Base-by-base conservation (phyloP, 2,888 invertebrate species). In the Pristionchus japonicus region DNA sequence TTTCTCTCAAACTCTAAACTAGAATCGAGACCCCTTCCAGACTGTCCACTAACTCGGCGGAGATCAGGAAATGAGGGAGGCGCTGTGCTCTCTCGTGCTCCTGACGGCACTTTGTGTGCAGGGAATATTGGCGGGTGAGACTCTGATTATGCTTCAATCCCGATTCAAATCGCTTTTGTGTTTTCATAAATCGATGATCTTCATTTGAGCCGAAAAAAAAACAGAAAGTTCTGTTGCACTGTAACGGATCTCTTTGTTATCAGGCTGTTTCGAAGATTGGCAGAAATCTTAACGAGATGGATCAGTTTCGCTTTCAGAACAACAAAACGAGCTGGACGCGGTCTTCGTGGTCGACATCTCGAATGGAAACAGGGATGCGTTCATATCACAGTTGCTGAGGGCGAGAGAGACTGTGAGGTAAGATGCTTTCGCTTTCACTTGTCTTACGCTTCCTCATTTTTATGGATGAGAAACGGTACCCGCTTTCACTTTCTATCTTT, bases 401-500 rank as follows among this genome's bases (percentile, higher is more conserved):
- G 87, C 87, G 27, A 87, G 87, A 27, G 87, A 87, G n/a, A 87
- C 87, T 6, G 61, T 47, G 13, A 77, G 87, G 87, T 80, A 9
- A 64, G 84, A n/a, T n/a, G 15, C 11, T 6, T 23, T 52, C 43
- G n/a, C 43, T 43, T 74, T 74, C 20, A 11, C 20, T 15, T 52
- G 27, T 20, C 27, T 61, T 61, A 11, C n/a, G 23, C 61, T n/a
- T n/a, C 27, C 61, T 61, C 61, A 11, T 61, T 61, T 7, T n/a
- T 61, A n/a, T 27, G 6, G 61, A n/a, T n/a, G n/a, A n/a, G n/a
- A n/a, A n/a, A n/a, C n/a, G n/a, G n/a, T 27, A 23, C 20, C 31
- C 27, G 15, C 6, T 67, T 67, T 31, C 67, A 67, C 27, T 34
- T 70, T 70, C 31, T 7, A 31, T 7, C 2, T 31, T 2, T 3